These are phyloP conservation scores for Parotocinclus haroldoi DNA, from an alignment of 2,797 vertebrate genomes.

Conservation along the genomic window DNA sequence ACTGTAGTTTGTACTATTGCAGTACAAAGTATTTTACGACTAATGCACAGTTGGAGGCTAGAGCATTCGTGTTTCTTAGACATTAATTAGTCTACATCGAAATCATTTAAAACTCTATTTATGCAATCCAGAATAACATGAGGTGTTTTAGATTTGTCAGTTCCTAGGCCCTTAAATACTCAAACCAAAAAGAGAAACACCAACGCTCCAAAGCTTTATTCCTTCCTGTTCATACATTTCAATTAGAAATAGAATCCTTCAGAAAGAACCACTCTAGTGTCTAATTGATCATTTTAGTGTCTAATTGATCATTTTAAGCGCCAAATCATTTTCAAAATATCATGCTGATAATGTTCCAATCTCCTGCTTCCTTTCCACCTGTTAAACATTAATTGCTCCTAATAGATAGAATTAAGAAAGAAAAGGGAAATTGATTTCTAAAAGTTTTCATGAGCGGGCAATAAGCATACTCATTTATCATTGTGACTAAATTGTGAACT, in stretches of 20 bases:
- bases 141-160: too few relatives aligned
- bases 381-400: constrained; percentile 23
- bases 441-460: constrained; percentile 30
- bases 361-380: neutral
- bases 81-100: too few relatives aligned
- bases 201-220: constrained; percentile 3
- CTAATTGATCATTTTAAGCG: constrained; percentile 11
- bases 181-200: too few relatives aligned
- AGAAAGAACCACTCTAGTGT: neutral
- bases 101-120: too few relatives aligned
- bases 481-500: constrained; percentile 38
- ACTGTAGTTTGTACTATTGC: too few relatives aligned
- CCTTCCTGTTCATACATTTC: neutral
- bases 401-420: constrained; percentile 49
- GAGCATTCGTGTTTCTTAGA: too few relatives aligned
- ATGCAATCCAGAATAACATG: too few relatives aligned
- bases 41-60: too few relatives aligned
- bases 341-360: neutral
- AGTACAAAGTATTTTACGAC: too few relatives aligned
- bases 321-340: constrained; percentile 15
- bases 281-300: neutral
- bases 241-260: constrained; percentile 4
- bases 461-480: constrained; percentile 39
- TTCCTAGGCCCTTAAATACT: too few relatives aligned
- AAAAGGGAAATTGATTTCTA: constrained; percentile 10